Evolutionary conservation across 2,888 invertebrate species (phyloP).

Genomic region (Acleris holmiana): DNA sequence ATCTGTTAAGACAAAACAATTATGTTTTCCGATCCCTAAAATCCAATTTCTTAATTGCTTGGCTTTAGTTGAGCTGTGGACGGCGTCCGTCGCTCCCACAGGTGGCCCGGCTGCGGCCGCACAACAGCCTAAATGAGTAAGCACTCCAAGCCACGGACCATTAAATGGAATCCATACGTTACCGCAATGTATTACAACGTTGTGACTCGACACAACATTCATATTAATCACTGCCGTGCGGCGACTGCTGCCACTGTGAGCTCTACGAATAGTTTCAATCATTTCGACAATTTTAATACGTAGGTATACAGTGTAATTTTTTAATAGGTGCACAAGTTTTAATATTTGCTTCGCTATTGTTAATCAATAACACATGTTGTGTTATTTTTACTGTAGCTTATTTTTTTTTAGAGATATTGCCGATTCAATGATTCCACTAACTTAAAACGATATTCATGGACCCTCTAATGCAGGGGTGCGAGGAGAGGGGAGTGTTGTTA

Average conservation of each 20-base stretch:
- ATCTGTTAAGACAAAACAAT: background rate
- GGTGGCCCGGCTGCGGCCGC: constrained; percentile 12
- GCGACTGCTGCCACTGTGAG: constrained; percentile 5
- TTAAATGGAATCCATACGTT: constrained; percentile 31
- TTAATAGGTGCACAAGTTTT: too few species aligned
- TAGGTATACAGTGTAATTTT: too few species aligned
- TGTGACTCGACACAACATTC: constrained; percentile 32
- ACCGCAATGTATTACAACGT: constrained; percentile 30
- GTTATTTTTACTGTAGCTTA: too few species aligned
- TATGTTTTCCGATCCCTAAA: background rate
- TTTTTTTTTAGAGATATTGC: too few species aligned
- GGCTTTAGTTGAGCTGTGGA: constrained; percentile 4
- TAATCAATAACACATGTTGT: too few species aligned
- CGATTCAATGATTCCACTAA: too few species aligned
- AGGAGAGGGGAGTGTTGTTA: too few species aligned
- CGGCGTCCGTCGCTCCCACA: constrained; percentile 20
- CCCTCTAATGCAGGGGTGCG: too few species aligned
- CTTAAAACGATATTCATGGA: too few species aligned
- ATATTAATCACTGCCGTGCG: constrained; percentile 30
- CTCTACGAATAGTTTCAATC: background rate
- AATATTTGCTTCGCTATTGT: too few species aligned
- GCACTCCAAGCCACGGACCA: constrained; percentile 27
- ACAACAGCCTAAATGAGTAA: constrained; percentile 22
- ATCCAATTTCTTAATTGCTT: background rate
- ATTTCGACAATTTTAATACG: too few species aligned